phyloP scores from a whole-genome alignment of 2,113 vertebrate genomes.

The Crotalus viridis region DNA sequence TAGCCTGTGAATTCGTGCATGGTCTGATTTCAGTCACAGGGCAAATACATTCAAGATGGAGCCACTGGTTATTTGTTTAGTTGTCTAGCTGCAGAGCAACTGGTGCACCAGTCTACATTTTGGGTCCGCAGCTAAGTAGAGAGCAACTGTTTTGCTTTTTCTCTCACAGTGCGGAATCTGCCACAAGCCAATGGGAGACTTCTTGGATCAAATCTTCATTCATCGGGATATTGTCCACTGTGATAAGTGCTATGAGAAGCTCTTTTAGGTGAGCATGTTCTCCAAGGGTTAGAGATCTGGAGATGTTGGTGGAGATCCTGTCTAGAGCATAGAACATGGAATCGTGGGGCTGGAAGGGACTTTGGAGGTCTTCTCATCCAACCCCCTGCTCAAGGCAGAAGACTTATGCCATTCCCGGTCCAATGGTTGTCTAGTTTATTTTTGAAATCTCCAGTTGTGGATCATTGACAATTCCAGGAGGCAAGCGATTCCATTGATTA shows the following conservation, averaged over 20 bases:
- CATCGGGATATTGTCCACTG: conserved; percentile 84
- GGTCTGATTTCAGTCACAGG: not conserved
- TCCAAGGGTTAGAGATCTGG: not conserved
- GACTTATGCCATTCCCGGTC: not conserved
- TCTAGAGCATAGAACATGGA: not conserved
- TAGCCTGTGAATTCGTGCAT: not conserved
- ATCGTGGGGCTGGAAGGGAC: not conserved
- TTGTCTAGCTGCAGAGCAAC: not conserved
- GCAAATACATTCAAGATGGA: not conserved
- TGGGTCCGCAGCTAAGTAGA: not conserved
- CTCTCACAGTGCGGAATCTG: conserved; percentile 80
- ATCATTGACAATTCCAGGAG: not conserved
- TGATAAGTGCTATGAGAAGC: conserved; percentile 81
- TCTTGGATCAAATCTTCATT: conserved; percentile 82
- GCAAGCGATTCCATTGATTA: not conserved
- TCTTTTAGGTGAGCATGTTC: conserved; percentile 66
- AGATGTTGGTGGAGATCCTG: not conserved
- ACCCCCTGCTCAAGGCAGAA: not conserved
- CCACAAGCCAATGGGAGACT: conserved; percentile 84
- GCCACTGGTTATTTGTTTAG: not conserved
- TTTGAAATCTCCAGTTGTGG: not conserved
- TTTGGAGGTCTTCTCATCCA: not conserved
- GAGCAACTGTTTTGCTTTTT: not conserved
- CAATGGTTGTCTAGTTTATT: not conserved
- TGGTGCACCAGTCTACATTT: not conserved